Evolutionary conservation across 2,113 vertebrate genomes (phyloP), one percentile per base, ranked within the genome.

Genomic region (Labeo rohita): DNA sequence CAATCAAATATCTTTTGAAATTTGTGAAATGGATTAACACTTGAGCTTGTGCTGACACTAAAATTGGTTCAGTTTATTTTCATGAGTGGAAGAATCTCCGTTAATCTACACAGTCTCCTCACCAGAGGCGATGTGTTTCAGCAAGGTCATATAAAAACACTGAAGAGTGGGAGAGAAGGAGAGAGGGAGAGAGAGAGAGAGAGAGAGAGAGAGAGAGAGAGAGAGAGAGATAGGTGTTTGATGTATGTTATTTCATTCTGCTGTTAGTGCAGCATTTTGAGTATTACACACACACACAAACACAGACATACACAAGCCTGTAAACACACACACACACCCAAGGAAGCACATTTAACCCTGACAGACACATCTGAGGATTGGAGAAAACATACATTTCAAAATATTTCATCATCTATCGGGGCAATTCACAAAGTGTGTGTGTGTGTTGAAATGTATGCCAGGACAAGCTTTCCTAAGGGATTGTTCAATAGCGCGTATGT

Each of bases 351-450:
- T 75, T 75, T 75, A 50, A 49, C 73, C 73, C 72, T 6, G 11
- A 36, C 75, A 36, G 13, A 18, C 75, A 34, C 54, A 54, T 52
- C 75, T 36, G 50, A 52, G 50, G 15, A 36, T 36, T 77, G 28
- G 13, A 12, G 12, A 54, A 50, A 36, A 77, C 23, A 54, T 3
- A 52, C 47, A 77, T 77, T 77, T 77, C 50, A 54, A 34, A 77
- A 77, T 54, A 77, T 77, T 77, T 77, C 75, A 77, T 77, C 75
- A 77, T 49, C 15, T 77, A 54, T 54, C 23, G 5, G 28, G 75
- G 23, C 13, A 77, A 54, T 77, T 28, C 49, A 77, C 72, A 47
- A 54, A 36, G 49, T 18, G 23, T 12, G 13, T 39, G 13, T 39
- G 23, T 54, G 47, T 34, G 8, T 83, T 77, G 7, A 77, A 77